Conservation (phyloP, 1,140 invertebrate species). For the Megathymus violae region DNA sequence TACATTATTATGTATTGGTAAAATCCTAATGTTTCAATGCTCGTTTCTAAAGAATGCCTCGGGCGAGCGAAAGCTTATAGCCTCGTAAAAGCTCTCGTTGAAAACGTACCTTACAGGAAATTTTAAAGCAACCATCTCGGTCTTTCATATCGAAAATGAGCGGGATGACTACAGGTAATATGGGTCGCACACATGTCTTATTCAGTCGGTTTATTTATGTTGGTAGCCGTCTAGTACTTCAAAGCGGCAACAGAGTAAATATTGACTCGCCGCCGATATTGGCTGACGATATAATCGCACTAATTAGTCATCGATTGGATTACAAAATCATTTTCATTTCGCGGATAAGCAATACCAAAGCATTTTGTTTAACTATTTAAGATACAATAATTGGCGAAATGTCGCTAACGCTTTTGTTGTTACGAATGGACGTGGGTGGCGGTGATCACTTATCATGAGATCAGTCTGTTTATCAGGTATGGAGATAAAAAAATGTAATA, state of each 20-base stretch:
- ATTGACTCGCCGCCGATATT: constrained; percentile 48
- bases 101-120: constrained; percentile 10
- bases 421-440: no score
- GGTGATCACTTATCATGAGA: no score
- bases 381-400: no score
- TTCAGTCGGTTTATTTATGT: constrained; percentile 37
- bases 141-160: neutral
- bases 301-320: constrained; percentile 40
- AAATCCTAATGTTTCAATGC: no score
- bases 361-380: no score
- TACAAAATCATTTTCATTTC: constrained; percentile 31
- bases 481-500: no score
- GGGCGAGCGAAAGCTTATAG: neutral
- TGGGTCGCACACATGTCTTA: constrained; percentile 18
- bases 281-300: constrained; percentile 45
- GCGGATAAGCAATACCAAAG: no score
- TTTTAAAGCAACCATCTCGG: constrained; percentile 1
- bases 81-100: neutral
- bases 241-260: constrained; percentile 45
- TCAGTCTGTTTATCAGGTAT: no score
- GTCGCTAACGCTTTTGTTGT: no score
- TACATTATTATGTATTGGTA: no score
- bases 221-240: constrained; percentile 38
- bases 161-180: neutral
- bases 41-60: neutral